Evolutionary conservation across 2,888 invertebrate species (phyloP), one percentile per base, ranked within the genome.

Genomic region (Tanypteryx hageni): DNA sequence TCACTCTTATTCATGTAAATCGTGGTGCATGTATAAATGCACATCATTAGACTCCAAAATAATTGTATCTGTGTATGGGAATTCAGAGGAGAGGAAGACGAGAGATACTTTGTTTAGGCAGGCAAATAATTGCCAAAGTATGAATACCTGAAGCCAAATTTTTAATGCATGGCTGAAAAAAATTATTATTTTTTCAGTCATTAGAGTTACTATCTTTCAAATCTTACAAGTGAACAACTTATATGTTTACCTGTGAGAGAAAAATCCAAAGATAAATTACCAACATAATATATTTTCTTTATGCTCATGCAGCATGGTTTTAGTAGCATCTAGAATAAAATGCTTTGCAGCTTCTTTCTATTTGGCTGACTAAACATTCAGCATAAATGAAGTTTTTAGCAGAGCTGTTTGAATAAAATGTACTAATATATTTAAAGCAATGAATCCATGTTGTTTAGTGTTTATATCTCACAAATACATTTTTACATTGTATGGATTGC

Each of bases 91-190:
- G 44, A 44, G 5, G 44, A 44, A 44, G 5, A 89, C 16, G 89
- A 64, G 89, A 27, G 76, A 22, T 44, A 44, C 83, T n/a, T 89
- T 89, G 89, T 89, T 68, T 89, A 64, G n/a, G 64, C 61, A 89
- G 89, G 89, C 64, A 64, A 68, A 89, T 31, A 11, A 83, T 89
- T 89, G 89, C 89, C 89, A 31, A 44, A 64, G 89, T 44, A 64
- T 89, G 89, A 64, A 89, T 89, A 89, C 89, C 27, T 89, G 64
- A 89, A 89, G 89, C 89, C 89, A 89, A 89, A 89, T 89, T 61
- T 64, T 22, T 68, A 44, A 27, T 64, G 44, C 10, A 44, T 56
- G 89, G 64, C 64, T 89, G 89, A 68, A 89, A 22, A n/a, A 9
- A 57, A 27, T 7, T 13, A 27, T 27, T 27, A 13, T 76, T 22